Conservation (phyloP, 2,888 invertebrate species). For the Diaperis boleti region DNA sequence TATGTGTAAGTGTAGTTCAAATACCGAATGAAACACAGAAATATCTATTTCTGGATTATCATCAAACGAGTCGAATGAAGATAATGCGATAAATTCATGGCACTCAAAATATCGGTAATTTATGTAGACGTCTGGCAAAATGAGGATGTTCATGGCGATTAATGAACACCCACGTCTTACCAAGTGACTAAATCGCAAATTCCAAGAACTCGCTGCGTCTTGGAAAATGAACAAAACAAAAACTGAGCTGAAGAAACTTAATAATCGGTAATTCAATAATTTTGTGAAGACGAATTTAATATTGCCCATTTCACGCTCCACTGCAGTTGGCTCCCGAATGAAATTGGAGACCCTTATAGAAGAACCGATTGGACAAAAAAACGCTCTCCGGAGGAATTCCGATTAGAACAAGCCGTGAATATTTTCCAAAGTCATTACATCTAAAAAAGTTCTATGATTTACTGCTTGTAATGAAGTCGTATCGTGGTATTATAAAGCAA, state of each 20-base stretch:
- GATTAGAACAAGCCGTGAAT: conserved; percentile 7
- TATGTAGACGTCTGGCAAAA: neutral
- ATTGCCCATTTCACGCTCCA: conserved; percentile 5
- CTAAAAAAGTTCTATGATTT: conserved; percentile 27
- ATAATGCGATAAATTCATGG: conserved; percentile 20
- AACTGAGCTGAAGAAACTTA: conserved; percentile 4
- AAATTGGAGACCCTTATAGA: neutral
- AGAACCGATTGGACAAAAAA: no score
- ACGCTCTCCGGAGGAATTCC: neutral
- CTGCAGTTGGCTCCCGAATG: neutral
- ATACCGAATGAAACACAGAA: no score
- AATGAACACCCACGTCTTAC: conserved; percentile 15
- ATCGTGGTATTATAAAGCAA: conserved; percentile 23
- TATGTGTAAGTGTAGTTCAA: no score
- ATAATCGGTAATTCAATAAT: conserved; percentile 22
- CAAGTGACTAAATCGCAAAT: conserved; percentile 2
- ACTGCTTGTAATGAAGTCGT: conserved; percentile 29
- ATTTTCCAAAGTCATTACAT: conserved; percentile 28
- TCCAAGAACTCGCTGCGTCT: conserved; percentile 9
- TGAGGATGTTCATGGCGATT: neutral
- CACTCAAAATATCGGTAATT: conserved; percentile 6
- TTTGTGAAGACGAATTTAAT: conserved; percentile 19
- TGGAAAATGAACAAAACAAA: conserved; percentile 9
- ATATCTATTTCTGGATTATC: no score
- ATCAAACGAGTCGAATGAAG: conserved; percentile 4